Base-by-base conservation (phyloP, 1,140 invertebrate species). In the Coelopa frigida region DNA sequence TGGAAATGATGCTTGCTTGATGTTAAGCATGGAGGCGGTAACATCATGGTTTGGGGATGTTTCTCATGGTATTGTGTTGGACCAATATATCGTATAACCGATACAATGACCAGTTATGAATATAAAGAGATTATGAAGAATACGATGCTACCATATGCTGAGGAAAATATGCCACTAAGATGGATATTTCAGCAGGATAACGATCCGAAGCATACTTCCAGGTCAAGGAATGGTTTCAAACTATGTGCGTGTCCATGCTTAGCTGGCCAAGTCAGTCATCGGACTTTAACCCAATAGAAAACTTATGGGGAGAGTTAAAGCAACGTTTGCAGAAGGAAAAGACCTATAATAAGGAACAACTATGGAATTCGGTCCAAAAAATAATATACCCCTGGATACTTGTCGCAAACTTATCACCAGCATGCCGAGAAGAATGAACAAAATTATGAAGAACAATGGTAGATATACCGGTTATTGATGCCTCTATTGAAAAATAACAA, bases 181-280 rank as follows among this genome's bases (percentile, higher is more conserved):
- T 63, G 53, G 50, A 55, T 52, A 46, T 65, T 57, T 48, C 54
- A 58, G 48, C 56, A 60, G 38, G 56, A 61, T 43, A 65, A 61
- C 42, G 53, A 61, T 42, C 53, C 57, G 20, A 59, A 62, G 46
- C 50, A 62, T 36, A 21, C 33, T 20, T 50, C 48, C 32, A 47
- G 15, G 35, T 55, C 11, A 56, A 57, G 45, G 39, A 50, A 43
- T 59, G 51, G 40, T 52, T 53, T 12, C 6, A 3, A 15, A 14
- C 24, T 3, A 31, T 35, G 10, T 17, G 15, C 3, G 15, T 38
- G 2, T 12, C 11, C n/a, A 10, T 38, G 27, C 20, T 46, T 5
- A 21, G 31, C 3, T 36, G 43, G 32, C 17, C 29, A 18, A 14
- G 18, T 18, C 22, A 21, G 6, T 24, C 31, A 35, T 18, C 44